Percentiles rank a stretch among this genome's conserved stretches.
phyloP scores from a whole-genome alignment of 2,888 invertebrate genomes.

The Cephus runcator region DNA sequence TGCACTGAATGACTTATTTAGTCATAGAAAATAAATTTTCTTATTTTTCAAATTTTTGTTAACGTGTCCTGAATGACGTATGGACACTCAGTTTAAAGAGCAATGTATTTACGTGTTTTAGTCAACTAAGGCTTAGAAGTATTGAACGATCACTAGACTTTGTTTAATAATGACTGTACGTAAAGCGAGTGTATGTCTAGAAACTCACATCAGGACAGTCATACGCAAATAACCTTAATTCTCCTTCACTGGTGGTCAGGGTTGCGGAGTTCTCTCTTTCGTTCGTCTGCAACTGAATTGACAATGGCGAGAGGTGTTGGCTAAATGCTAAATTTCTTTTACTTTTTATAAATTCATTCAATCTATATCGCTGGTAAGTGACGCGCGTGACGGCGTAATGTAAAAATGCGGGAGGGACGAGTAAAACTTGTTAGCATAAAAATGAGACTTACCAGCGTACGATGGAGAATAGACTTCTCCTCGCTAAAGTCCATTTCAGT shows the following conservation, averaged over 20 bases:
- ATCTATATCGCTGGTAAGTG: no score
- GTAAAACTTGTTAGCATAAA: neutral
- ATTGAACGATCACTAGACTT: no score
- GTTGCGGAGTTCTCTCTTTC: constrained; percentile 63
- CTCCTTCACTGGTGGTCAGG: constrained; percentile 62
- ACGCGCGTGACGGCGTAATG: neutral
- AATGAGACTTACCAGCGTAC: constrained; percentile 54
- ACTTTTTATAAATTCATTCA: no score
- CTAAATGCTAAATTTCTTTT: no score
- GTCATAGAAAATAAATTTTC: no score
- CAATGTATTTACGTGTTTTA: no score
- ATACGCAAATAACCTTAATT: constrained; percentile 62
- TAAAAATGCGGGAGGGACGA: neutral
- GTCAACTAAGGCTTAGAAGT: no score
- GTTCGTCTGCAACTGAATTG: constrained; percentile 56
- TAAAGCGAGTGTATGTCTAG: neutral
- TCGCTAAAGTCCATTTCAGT: constrained; percentile 61
- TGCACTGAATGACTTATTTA: no score
- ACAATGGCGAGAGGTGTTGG: neutral
- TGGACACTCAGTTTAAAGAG: no score
- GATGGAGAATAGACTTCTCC: constrained; percentile 62
- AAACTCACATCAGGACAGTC: constrained; percentile 63
- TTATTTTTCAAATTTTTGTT: no score
- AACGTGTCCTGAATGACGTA: no score
- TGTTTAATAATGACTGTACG: no score